Percentiles rank a stretch among this genome's conserved stretches.
Conservation (phyloP, 2,113 vertebrate genomes). For the Chloropsis hardwickii region DNA sequence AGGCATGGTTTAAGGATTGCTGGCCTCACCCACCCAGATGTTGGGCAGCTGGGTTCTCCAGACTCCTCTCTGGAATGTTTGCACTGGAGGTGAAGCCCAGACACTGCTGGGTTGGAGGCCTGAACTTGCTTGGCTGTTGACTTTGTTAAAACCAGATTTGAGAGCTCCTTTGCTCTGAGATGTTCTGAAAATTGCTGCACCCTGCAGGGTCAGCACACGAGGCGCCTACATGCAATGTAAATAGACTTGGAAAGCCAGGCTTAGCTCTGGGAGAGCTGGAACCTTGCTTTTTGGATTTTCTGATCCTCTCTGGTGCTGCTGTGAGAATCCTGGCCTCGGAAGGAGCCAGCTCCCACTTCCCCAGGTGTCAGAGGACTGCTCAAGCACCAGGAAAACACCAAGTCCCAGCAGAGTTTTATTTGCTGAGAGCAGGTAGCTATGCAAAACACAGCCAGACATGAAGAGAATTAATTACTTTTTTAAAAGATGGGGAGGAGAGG, state of each 20-base stretch:
- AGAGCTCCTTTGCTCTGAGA: neutral
- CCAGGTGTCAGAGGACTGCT: neutral
- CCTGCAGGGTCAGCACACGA: neutral
- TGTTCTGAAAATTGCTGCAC: neutral
- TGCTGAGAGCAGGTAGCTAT: neutral
- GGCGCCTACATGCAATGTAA: neutral
- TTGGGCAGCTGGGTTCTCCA: neutral
- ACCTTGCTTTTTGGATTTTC: neutral
- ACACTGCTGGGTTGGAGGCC: neutral
- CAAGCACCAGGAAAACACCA: neutral
- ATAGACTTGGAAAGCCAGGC: neutral
- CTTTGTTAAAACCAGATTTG: neutral
- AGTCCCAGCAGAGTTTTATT: neutral
- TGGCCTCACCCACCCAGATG: neutral
- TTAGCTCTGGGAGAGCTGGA: neutral
- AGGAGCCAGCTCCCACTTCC: neutral
- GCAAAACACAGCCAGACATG: neutral
- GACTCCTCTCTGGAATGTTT: neutral
- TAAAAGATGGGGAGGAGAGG: too few species aligned
- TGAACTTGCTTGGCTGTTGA: neutral
- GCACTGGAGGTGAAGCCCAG: neutral
- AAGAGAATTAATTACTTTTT: neutral
- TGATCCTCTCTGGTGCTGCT: rapidly evolving
- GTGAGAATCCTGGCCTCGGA: neutral
- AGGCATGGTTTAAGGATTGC: neutral